Evolutionary conservation across 2,113 vertebrate genomes (phyloP).

Genomic region (Ailuropoda melanoleuca): DNA sequence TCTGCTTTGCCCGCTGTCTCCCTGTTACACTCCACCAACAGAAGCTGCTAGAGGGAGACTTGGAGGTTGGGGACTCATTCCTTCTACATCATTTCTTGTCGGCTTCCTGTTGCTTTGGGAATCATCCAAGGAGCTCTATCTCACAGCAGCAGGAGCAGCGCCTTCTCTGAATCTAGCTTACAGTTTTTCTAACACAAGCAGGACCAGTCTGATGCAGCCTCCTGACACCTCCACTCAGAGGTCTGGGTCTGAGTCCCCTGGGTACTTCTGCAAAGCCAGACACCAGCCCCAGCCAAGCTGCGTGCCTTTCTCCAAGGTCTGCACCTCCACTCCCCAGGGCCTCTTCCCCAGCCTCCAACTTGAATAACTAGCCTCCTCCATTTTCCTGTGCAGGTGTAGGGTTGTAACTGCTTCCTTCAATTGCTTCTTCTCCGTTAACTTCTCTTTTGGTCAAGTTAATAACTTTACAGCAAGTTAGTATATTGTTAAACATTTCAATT

Average conservation of each 20-base stretch:
- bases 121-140: no score
- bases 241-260: neutral
- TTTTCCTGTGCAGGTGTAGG: neutral
- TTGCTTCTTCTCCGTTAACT: neutral
- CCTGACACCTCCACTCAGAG: neutral
- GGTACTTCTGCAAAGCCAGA: neutral
- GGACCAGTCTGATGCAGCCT: neutral
- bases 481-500: neutral
- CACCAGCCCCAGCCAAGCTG: fast-evolving
- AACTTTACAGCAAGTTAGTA: neutral
- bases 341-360: neutral
- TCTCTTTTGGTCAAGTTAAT: neutral
- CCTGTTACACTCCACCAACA: fast-evolving
- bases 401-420: neutral
- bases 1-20: neutral
- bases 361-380: neutral
- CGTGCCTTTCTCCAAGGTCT: fast-evolving
- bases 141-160: neutral
- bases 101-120: neutral
- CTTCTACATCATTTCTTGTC: neutral
- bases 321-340: no score
- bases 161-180: neutral
- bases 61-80: neutral
- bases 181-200: neutral
- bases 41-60: neutral